phyloP scores from a whole-genome alignment of 2,797 vertebrate species.

The Coluber constrictor region DNA sequence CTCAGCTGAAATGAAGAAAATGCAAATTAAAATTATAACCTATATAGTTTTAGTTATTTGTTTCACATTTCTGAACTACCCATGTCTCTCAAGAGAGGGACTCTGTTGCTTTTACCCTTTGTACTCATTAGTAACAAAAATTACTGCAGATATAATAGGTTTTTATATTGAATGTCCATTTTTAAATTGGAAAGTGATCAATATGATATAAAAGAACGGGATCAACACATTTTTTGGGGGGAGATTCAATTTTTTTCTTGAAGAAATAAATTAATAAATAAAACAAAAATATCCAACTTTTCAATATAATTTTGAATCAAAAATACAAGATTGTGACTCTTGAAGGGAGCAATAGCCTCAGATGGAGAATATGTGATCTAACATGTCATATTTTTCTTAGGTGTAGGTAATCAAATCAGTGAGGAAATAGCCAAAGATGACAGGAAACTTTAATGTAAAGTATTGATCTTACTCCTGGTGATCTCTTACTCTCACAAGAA shows the following conservation, averaged over 20 bases:
- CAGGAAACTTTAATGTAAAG: conserved; percentile 38
- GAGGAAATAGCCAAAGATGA: conserved; percentile 56
- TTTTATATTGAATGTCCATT: neutral
- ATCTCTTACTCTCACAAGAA: conserved; percentile 61
- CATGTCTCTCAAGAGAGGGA: neutral
- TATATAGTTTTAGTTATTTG: neutral
- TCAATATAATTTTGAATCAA: neutral
- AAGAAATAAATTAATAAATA: neutral
- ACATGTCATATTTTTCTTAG: conserved; percentile 20
- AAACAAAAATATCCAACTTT: neutral
- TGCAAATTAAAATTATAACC: neutral
- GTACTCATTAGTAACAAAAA: neutral
- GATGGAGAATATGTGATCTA: conserved; percentile 21
- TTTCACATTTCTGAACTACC: neutral
- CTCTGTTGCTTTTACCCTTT: neutral
- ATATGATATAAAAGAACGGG: neutral
- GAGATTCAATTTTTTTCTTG: neutral
- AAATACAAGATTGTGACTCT: neutral
- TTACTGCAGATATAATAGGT: neutral
- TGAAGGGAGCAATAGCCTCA: conserved; percentile 11
- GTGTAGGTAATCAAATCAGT: conserved; percentile 36
- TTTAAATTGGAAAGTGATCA: neutral
- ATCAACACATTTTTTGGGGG: neutral
- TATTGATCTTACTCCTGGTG: conserved; percentile 57
- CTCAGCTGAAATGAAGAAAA: neutral